Percentiles rank a stretch among this genome's conserved stretches.
phyloP scores from a whole-genome alignment of 92 coral and sea anemone genomes.

The Porites divaricata region DNA sequence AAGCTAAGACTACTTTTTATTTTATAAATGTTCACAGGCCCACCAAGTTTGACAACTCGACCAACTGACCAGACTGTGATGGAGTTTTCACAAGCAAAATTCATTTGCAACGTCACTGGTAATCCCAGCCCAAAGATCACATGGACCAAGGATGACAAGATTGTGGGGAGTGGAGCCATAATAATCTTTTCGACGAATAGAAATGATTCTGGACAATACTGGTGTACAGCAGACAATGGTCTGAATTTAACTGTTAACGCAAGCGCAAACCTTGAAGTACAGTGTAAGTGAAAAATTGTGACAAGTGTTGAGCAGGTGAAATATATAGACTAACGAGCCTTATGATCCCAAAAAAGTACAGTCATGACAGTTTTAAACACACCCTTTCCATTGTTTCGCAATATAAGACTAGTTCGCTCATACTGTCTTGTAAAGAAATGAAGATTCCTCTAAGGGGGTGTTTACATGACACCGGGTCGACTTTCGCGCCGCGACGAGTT shows the following conservation, averaged over 20 bases:
- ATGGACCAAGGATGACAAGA: slow-evolving; percentile 15
- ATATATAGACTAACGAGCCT: too few species aligned
- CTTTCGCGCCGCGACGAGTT: too few species aligned
- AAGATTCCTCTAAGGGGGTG: too few species aligned
- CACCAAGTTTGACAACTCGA: slow-evolving; percentile 1
- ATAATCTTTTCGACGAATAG: neutral
- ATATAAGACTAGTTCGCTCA: too few species aligned
- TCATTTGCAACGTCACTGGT: neutral
- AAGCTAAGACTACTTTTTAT: neutral
- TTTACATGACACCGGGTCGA: too few species aligned
- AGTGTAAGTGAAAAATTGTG: neutral
- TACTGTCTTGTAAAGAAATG: too few species aligned
- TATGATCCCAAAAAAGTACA: too few species aligned
- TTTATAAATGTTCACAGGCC: slow-evolving; percentile 1
- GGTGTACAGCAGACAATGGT: slow-evolving; percentile 11
- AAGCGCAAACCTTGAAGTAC: slow-evolving; percentile 16
- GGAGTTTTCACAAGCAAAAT: neutral
- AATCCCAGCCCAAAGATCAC: slow-evolving; percentile 4
- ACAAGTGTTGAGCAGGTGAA: too few species aligned
- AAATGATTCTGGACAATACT: slow-evolving; percentile 13
- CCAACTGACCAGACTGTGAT: neutral
- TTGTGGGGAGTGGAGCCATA: neutral
- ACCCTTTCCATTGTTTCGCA: too few species aligned
- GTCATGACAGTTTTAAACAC: too few species aligned
- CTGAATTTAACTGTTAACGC: neutral